A percentile compares a stretch with the other conserved stretches of the same genome.
Evolutionary conservation across 92 coral and sea anemone species (phyloP).

Genomic region (Micromussa lordhowensis): DNA sequence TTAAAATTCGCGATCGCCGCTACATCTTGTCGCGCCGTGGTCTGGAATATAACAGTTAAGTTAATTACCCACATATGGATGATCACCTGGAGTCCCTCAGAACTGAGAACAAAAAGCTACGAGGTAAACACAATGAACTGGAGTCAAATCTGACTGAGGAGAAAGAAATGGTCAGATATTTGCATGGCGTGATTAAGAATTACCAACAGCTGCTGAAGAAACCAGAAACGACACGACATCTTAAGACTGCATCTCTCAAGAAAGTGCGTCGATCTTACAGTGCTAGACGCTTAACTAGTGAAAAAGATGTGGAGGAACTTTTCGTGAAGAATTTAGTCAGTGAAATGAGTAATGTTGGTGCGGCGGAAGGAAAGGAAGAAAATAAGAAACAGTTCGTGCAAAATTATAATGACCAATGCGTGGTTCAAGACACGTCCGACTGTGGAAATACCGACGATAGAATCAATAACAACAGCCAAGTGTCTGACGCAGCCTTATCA

Average conservation of each 20-base stretch:
- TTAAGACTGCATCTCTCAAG: slow-evolving; percentile 28
- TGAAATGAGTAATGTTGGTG: slow-evolving; percentile 29
- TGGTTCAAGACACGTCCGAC: neutral
- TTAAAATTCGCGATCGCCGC: no score
- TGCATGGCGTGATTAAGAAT: slow-evolving; percentile 91
- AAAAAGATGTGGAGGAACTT: slow-evolving; percentile 22
- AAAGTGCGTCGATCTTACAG: neutral
- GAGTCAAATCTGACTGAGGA: slow-evolving; percentile 80
- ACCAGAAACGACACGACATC: slow-evolving; percentile 54
- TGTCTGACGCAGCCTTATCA: neutral
- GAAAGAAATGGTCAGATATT: slow-evolving; percentile 81
- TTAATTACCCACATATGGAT: slow-evolving; percentile 60
- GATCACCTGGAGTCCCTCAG: slow-evolving; percentile 57
- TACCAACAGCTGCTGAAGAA: slow-evolving; percentile 81
- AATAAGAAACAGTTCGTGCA: neutral
- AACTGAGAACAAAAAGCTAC: slow-evolving; percentile 80
- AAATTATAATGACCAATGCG: neutral
- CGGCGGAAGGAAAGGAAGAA: neutral
- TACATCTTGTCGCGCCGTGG: neutral
- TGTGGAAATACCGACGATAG: slow-evolving; percentile 19
- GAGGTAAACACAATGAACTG: slow-evolving; percentile 72
- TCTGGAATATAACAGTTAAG: slow-evolving; percentile 21
- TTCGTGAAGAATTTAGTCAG: slow-evolving; percentile 20
- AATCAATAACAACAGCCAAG: slow-evolving; percentile 14
- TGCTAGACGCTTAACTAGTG: neutral